These are phyloP conservation scores for Synanthedon andrenaeformis DNA, from an alignment of 2,888 invertebrate species.

Conservation along the genomic window DNA sequence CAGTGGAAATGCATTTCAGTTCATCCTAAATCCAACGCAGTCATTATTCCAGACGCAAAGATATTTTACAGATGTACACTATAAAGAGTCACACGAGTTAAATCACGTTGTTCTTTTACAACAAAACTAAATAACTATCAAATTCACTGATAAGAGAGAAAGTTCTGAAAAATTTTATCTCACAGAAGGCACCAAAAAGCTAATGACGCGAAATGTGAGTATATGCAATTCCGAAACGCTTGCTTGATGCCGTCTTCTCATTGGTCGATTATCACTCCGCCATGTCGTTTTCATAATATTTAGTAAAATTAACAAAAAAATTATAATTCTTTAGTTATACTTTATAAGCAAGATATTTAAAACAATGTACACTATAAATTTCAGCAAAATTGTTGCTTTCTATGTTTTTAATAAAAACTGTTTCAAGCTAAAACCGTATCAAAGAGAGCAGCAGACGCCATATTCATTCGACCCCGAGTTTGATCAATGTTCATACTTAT, in stretches of 20 bases:
- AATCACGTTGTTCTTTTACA: slow-evolving; percentile 25
- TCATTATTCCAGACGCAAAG: slow-evolving; percentile 50
- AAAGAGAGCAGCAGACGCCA: neutral
- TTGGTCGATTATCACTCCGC: slow-evolving; percentile 78
- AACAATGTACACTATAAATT: neutral
- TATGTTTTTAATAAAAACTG: neutral
- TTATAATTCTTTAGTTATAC: neutral
- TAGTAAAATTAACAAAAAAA: slow-evolving; percentile 6
- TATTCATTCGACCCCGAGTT: neutral
- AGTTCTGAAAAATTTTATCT: slow-evolving; percentile 43
- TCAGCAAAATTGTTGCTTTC: neutral
- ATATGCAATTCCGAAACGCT: slow-evolving; percentile 74
- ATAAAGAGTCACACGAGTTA: slow-evolving; percentile 43
- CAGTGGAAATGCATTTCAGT: slow-evolving; percentile 74
- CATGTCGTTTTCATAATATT: slow-evolving; percentile 70
- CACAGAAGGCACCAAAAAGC: slow-evolving; percentile 72
- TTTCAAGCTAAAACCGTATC: neutral
- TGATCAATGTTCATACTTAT: too few relatives aligned
- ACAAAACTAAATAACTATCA: slow-evolving; percentile 23
- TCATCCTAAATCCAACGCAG: slow-evolving; percentile 64
- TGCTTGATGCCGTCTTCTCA: slow-evolving; percentile 73
- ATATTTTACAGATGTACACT: slow-evolving; percentile 34
- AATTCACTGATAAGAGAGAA: slow-evolving; percentile 44
- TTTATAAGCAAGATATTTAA: neutral
- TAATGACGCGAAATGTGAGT: slow-evolving; percentile 80